A percentile compares a stretch with the other conserved stretches of the same genome.
Evolutionary conservation across 2,113 vertebrate genomes (phyloP).

Genomic region (Larimichthys polyactis): DNA sequence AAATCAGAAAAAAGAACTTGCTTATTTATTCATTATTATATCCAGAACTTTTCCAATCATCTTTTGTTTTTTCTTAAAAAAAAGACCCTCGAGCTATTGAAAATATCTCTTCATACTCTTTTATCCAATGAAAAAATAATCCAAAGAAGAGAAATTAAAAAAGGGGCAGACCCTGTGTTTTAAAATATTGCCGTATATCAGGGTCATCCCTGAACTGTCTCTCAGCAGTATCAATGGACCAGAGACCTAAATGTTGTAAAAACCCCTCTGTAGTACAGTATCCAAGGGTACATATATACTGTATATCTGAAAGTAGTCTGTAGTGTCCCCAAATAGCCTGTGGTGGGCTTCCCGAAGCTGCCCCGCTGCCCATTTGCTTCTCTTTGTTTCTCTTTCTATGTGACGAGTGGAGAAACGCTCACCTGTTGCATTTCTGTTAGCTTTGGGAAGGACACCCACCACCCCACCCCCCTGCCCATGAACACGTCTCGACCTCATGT

Average conservation of each 20-base stretch:
- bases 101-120: slow-evolving; percentile 67
- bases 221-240: slow-evolving; percentile 54
- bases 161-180: slow-evolving; percentile 72
- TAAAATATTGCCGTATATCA: slow-evolving; percentile 77
- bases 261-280: slow-evolving; percentile 44
- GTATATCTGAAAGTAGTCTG: slow-evolving; percentile 69
- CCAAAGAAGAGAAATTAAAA: slow-evolving; percentile 60
- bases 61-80: slow-evolving; percentile 28
- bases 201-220: slow-evolving; percentile 61
- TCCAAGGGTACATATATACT: slow-evolving; percentile 56
- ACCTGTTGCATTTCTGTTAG: slow-evolving; percentile 50
- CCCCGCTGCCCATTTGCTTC: slow-evolving; percentile 14
- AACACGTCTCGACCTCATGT: slow-evolving; percentile 65
- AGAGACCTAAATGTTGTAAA: slow-evolving; percentile 57
- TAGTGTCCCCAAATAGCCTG: slow-evolving; percentile 63
- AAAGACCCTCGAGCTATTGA: slow-evolving; percentile 66
- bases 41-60: slow-evolving; percentile 50
- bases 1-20: slow-evolving; percentile 67
- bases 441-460: slow-evolving; percentile 44
- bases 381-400: slow-evolving; percentile 9
- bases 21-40: slow-evolving; percentile 63
- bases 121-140: slow-evolving; percentile 63
- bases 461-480: slow-evolving; percentile 41
- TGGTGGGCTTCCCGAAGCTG: slow-evolving; percentile 36
- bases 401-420: slow-evolving; percentile 9